phyloP scores from a whole-genome alignment of 1,140 invertebrate genomes.

The Trichonephila clavipes region DNA sequence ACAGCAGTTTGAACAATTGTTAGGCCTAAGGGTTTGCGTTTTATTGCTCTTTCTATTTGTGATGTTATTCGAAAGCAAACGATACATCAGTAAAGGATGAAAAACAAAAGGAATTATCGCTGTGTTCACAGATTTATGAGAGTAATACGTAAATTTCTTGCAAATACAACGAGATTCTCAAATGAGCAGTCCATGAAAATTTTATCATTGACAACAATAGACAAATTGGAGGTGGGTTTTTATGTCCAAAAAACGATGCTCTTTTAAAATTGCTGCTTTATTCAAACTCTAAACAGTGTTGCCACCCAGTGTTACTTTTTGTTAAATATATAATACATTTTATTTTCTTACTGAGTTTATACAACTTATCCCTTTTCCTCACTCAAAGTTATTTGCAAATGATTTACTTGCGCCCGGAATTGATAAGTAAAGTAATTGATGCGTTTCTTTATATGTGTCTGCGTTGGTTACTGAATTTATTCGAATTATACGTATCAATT shows the following conservation, averaged over 20 bases:
- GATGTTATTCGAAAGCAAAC: constrained; percentile 56
- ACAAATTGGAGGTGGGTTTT: background rate
- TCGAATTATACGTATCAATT: too few relatives aligned
- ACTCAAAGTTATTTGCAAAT: too few relatives aligned
- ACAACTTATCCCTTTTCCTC: too few relatives aligned
- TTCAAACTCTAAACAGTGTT: constrained; percentile 15
- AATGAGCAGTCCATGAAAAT: constrained; percentile 34
- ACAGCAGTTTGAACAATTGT: constrained; percentile 66
- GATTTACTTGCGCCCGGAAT: too few relatives aligned
- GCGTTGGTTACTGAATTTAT: too few relatives aligned
- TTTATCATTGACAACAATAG: background rate
- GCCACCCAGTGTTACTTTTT: background rate
- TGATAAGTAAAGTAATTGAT: too few relatives aligned
- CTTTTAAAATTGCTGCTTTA: background rate
- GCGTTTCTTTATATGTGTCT: too few relatives aligned
- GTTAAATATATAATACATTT: background rate
- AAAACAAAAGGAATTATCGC: constrained; percentile 20
- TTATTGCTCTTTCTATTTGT: constrained; percentile 57
- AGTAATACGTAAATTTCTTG: constrained; percentile 42
- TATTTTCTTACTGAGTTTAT: background rate
- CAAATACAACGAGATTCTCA: background rate
- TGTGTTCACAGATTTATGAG: constrained; percentile 26
- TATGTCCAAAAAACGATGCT: background rate
- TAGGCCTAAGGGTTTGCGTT: constrained; percentile 55
- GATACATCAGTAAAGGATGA: constrained; percentile 16